Evolutionary conservation across 1,140 invertebrate genomes (phyloP).

Genomic region (Augochlora pura): DNA sequence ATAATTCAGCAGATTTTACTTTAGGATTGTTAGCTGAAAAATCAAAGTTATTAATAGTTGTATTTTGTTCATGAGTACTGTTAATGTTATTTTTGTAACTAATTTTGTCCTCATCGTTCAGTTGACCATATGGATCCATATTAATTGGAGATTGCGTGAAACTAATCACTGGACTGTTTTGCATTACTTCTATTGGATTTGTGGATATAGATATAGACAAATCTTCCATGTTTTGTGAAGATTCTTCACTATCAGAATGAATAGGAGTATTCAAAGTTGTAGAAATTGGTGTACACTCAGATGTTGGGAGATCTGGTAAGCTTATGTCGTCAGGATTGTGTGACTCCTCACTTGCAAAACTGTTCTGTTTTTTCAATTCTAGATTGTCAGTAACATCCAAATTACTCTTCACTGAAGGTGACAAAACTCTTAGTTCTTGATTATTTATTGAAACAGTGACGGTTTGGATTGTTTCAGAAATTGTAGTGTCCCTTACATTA

Average conservation of each 20-base stretch:
- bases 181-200: conserved; percentile 77
- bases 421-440: conserved; percentile 8
- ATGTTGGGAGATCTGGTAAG: conserved; percentile 75
- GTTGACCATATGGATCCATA: conserved; percentile 60
- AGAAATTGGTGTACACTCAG: conserved; percentile 75
- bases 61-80: conserved; percentile 9
- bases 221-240: conserved; percentile 67
- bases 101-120: conserved; percentile 42
- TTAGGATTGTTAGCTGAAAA: conserved; percentile 26
- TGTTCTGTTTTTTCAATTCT: conserved; percentile 67
- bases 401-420: conserved; percentile 26
- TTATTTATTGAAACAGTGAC: background rate
- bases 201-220: conserved; percentile 71
- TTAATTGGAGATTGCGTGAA: conserved; percentile 75
- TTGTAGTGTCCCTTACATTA: background rate
- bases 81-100: conserved; percentile 17
- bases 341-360: conserved; percentile 71
- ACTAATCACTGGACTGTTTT: conserved; percentile 76
- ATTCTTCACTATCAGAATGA: conserved; percentile 77
- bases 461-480: conserved; percentile 1
- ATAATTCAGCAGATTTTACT: background rate
- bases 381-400: conserved; percentile 5
- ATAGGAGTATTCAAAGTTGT: conserved; percentile 78
- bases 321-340: conserved; percentile 77
- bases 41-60: conserved; percentile 32